Conservation (phyloP, 2,888 invertebrate genomes). For the Melieria omissa region DNA sequence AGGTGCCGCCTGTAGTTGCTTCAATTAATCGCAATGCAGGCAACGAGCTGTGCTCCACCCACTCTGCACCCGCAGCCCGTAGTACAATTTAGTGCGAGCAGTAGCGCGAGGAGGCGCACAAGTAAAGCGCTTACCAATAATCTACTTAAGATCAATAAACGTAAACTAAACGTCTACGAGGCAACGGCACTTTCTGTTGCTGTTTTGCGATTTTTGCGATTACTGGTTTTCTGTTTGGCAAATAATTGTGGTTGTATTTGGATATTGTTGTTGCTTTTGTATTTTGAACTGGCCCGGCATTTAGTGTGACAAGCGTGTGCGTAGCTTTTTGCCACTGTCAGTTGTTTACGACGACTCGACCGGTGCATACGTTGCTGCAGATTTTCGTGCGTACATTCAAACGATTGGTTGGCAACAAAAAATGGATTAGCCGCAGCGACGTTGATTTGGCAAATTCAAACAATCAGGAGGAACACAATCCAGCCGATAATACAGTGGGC, state of each 20-base stretch:
- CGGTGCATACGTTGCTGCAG: neutral
- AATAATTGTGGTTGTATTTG: constrained; percentile 3
- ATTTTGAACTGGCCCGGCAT: no score
- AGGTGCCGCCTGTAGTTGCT: no score
- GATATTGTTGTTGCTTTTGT: neutral
- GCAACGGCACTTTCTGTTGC: constrained; percentile 3
- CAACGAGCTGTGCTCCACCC: no score
- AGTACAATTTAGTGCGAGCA: no score
- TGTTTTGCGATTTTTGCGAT: neutral
- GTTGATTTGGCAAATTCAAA: no score
- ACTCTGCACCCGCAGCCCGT: no score
- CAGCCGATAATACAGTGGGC: neutral
- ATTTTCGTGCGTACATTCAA: no score
- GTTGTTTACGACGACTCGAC: constrained; percentile 28
- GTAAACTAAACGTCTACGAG: constrained; percentile 7
- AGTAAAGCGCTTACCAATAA: constrained; percentile 22
- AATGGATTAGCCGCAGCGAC: neutral
- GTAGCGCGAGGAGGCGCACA: no score
- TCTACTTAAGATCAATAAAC: constrained; percentile 36
- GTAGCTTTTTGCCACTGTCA: neutral
- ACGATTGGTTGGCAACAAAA: neutral
- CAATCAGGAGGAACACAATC: neutral
- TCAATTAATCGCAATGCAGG: no score
- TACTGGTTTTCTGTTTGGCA: neutral
- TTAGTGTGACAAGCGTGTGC: no score